Evolutionary conservation across 64 coral and sea anemone species (phyloP), one percentile per base, ranked within the genome.

Genomic region (Acropora yongei): DNA sequence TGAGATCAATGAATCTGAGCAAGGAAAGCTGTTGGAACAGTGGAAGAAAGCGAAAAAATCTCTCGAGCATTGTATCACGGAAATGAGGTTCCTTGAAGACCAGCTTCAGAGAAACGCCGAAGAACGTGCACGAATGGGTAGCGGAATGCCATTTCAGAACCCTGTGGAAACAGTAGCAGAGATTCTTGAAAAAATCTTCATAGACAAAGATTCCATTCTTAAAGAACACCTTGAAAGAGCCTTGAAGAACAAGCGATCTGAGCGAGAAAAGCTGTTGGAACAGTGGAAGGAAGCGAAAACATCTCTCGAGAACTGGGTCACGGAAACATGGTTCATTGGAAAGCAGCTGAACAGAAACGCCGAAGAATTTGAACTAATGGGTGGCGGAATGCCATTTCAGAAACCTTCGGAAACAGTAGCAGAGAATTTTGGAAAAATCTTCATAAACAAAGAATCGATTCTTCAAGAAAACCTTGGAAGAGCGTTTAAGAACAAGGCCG

Each of bases 31-130:
- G 17, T 12, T 93, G 43, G 88, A 93, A 57, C 61, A 93, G 91
- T 93, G 83, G 83, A 93, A 88, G 58, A 93, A 87, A 88, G 40
- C 82, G 43, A 92, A 92, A 10, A 74, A 86, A 87, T 42, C 73
- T 17, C 5, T 92, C 5, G 90, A 51, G 0, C 68, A 69, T n/a
- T 86, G 71, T 80, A 57, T 92, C 20, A 78, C 90, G 57, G 86
- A 92, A 86, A 50, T 57, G 44, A 49, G 51, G 44, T 78, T 86
- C 10, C 30, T 68, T 49, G 90, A 87, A 87, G 17, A 79, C 16
- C 90, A 78, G 1, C 68, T 89, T 4, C 76, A 89, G 41, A 76
- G 42, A 76, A 89, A 76, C 72, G 74, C 18, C 9, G 75, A 89
- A 84, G 81, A 84, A 67, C 73, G 77, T 63, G 87, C 77, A 78